These are phyloP conservation scores for Caenorhabditis sp. DNA, from an alignment of 2,888 invertebrate genomes.

Conservation along the genomic window DNA sequence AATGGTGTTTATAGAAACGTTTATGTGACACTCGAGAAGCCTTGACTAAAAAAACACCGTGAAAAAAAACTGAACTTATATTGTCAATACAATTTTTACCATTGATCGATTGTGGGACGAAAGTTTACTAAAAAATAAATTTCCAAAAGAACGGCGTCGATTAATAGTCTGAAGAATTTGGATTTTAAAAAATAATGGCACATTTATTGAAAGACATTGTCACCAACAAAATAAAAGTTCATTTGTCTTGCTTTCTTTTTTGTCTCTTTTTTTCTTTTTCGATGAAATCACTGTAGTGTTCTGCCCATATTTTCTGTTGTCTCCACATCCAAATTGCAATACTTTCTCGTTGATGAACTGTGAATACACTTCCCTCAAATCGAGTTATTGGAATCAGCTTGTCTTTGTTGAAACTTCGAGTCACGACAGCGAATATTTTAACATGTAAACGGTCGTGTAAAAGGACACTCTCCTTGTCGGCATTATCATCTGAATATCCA, in stretches of 20 bases:
- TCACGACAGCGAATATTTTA: slow-evolving; percentile 54
- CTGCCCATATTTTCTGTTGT: slow-evolving; percentile 54
- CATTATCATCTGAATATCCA: slow-evolving; percentile 64
- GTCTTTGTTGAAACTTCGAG: slow-evolving; percentile 53
- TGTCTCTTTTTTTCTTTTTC: slow-evolving; percentile 30
- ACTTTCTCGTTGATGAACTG: slow-evolving; percentile 61
- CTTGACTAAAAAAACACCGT: no score
- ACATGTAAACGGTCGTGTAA: slow-evolving; percentile 65
- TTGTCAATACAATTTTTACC: no score
- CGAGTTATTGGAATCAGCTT: slow-evolving; percentile 59
- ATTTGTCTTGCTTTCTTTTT: neutral
- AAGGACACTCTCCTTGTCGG: slow-evolving; percentile 57
- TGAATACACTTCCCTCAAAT: slow-evolving; percentile 64
- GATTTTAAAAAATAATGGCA: slow-evolving; percentile 1
- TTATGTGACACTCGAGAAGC: no score
- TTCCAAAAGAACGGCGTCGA: no score
- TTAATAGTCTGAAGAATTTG: no score
- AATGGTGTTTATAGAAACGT: no score
- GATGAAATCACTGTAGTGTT: slow-evolving; percentile 32
- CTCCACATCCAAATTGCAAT: slow-evolving; percentile 68
- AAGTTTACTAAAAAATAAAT: no score
- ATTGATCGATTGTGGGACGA: no score
- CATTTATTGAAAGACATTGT: slow-evolving; percentile 1
- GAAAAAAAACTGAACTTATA: no score
- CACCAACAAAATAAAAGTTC: neutral